Evolutionary conservation across 2,888 invertebrate species (phyloP).

Genomic region (Lucinisca nassula): DNA sequence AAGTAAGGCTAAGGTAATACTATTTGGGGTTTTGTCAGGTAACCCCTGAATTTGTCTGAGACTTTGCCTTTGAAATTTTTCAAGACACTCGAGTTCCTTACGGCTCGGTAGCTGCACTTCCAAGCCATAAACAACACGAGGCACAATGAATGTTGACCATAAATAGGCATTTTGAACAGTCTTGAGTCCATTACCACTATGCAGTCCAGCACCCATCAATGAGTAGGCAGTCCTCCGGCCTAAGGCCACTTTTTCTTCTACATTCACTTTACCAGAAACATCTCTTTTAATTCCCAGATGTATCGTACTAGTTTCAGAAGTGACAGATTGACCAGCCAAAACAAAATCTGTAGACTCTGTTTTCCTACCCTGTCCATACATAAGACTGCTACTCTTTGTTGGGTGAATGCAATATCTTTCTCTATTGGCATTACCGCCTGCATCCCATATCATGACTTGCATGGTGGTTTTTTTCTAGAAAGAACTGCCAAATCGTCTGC

Average conservation of each 20-base stretch:
- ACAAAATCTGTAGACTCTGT: neutral
- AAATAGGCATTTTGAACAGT: neutral
- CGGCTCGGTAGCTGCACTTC: neutral
- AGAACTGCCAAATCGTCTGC: conserved; percentile 17
- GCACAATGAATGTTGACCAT: conserved; percentile 17
- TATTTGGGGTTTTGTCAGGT: conserved; percentile 27
- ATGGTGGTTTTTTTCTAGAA: neutral
- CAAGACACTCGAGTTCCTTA: neutral
- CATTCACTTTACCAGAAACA: neutral
- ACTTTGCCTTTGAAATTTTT: neutral
- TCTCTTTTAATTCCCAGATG: neutral
- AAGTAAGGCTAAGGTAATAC: too few relatives aligned
- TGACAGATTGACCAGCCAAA: neutral
- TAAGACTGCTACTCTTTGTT: neutral
- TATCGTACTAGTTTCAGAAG: neutral
- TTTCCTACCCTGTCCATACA: neutral
- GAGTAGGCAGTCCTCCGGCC: conserved; percentile 18
- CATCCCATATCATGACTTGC: conserved; percentile 9
- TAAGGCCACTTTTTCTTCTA: neutral
- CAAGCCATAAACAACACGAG: conserved; percentile 4
- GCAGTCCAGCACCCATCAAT: conserved; percentile 12
- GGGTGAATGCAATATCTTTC: conserved; percentile 8
- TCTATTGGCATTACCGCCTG: neutral
- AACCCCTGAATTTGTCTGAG: conserved; percentile 7
- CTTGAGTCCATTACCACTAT: neutral